Percentiles rank a stretch among this genome's conserved stretches.
Conservation (phyloP, 2,113 vertebrate species). For the Heteronetta atricapilla region DNA sequence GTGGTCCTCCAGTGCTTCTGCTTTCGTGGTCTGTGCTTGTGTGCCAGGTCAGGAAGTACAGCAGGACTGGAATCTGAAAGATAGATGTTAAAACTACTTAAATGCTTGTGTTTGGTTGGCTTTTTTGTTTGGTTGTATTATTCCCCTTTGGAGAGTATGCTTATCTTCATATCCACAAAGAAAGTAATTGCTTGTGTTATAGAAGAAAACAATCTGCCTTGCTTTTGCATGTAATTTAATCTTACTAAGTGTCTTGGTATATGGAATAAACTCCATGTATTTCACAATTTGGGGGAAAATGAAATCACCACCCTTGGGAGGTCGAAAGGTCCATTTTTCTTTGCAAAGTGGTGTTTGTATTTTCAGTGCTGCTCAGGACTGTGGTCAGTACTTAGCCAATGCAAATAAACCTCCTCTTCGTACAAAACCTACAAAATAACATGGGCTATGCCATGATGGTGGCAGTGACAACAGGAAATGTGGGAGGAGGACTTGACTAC, state of each 20-base stretch:
- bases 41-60: background rate
- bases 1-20: background rate
- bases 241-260: background rate
- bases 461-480: background rate
- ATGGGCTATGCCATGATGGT: background rate
- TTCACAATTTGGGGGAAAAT: conserved; percentile 56
- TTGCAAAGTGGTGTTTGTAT: conserved; percentile 23
- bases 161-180: background rate
- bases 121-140: background rate
- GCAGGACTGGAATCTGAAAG: background rate
- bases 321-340: background rate
- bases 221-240: background rate
- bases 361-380: conserved; percentile 33
- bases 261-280: conserved; percentile 14
- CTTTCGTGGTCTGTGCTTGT: background rate
- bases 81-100: background rate
- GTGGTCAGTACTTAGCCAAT: background rate
- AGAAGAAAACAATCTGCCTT: background rate
- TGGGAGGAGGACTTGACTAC: background rate
- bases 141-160: background rate
- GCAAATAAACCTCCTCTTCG: background rate
- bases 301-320: conserved; percentile 57
- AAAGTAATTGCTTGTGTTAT: background rate
- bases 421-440: background rate
- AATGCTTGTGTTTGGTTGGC: background rate